Evolutionary conservation across 2,888 invertebrate genomes (phyloP).

Genomic region (Luffia ferchaultella): DNA sequence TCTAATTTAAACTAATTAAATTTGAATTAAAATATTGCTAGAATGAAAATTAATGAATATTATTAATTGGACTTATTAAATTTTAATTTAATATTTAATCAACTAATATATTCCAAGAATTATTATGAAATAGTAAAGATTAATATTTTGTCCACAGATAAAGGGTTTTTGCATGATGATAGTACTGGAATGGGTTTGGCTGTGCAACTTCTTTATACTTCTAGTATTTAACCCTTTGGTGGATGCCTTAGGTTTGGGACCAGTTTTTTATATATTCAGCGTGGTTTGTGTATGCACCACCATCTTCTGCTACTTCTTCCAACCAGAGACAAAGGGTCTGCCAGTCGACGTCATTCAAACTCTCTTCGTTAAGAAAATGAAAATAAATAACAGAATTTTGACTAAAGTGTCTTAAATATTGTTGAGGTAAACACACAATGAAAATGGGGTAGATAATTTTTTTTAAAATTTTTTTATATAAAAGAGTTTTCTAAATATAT

Average conservation of each 20-base stretch:
- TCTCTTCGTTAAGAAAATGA: neutral
- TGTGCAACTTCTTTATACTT: conserved; percentile 29
- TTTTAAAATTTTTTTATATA: too few relatives aligned
- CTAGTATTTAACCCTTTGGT: conserved; percentile 32
- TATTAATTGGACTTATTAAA: too few relatives aligned
- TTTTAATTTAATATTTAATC: too few relatives aligned
- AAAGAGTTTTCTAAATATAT: too few relatives aligned
- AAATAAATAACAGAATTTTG: neutral
- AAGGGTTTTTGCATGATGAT: conserved; percentile 31
- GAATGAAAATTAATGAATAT: too few relatives aligned
- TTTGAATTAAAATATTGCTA: too few relatives aligned
- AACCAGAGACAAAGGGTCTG: conserved; percentile 38
- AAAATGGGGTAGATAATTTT: too few relatives aligned
- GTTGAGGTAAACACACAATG: neutral
- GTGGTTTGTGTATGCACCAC: conserved; percentile 22
- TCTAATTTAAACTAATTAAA: too few relatives aligned
- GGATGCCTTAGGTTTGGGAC: conserved; percentile 24
- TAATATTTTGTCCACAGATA: conserved; percentile 24
- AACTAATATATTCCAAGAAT: too few relatives aligned
- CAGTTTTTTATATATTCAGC: conserved; percentile 35
- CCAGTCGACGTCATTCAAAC: conserved; percentile 31
- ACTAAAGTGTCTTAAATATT: neutral
- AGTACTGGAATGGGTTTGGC: conserved; percentile 32
- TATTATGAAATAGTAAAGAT: neutral
- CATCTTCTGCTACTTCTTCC: conserved; percentile 21